These are phyloP conservation scores for Apodemia mormo DNA, from an alignment of 2,888 invertebrate genomes.

Conservation along the genomic window DNA sequence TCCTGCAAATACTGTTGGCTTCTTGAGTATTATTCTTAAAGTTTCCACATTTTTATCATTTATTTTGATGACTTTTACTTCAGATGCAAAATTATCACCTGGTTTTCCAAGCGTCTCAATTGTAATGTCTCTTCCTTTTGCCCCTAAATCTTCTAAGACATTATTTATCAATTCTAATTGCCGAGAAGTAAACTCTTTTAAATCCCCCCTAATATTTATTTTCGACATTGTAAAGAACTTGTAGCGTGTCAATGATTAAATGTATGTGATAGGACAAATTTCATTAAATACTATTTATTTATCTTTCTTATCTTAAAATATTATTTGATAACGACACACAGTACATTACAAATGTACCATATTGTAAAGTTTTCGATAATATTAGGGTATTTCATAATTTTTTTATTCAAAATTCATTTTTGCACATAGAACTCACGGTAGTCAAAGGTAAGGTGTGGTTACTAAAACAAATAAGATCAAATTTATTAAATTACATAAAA, in stretches of 20 bases:
- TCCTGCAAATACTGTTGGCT: not conserved
- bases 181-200: not conserved
- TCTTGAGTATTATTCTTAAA: not conserved
- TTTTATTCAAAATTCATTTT: too few species aligned
- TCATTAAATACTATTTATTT: not conserved
- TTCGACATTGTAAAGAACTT: not conserved
- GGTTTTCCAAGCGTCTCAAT: not conserved
- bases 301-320: not conserved
- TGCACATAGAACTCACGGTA: too few species aligned
- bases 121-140: not conserved
- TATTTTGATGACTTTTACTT: not conserved
- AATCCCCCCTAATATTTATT: not conserved
- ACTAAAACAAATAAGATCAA: too few species aligned
- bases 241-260: not conserved
- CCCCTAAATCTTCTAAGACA: not conserved
- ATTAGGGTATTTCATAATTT: too few species aligned
- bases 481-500: too few species aligned
- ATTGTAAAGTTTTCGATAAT: too few species aligned
- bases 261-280: not conserved
- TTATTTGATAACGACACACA: not conserved
- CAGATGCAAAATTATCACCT: conserved; percentile 5
- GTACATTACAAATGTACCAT: not conserved
- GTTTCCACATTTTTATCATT: not conserved
- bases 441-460: too few species aligned
- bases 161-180: not conserved